Evolutionary conservation across 2,797 vertebrate genomes (phyloP).

Genomic region (Enteromius thamalakanensis): DNA sequence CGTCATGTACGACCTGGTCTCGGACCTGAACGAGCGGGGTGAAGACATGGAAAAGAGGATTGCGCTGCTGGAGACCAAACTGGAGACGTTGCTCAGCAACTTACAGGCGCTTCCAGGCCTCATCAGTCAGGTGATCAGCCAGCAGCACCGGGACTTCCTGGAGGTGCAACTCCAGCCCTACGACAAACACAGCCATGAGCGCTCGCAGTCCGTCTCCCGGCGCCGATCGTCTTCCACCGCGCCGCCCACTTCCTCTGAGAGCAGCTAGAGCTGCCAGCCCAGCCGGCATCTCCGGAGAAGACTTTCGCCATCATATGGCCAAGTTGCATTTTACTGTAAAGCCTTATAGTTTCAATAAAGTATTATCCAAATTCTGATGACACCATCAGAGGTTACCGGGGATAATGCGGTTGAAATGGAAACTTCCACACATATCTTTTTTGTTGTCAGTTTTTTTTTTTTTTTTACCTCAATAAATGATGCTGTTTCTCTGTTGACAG

Average conservation of each 20-base stretch:
- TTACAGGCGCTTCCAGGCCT: conserved; percentile 96
- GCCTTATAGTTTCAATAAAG: conserved; percentile 98
- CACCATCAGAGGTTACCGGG: conserved; percentile 80
- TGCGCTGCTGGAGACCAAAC: conserved; percentile 92
- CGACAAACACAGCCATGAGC: conserved; percentile 89
- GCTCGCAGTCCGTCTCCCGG: conserved; percentile 91
- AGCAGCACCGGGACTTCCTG: conserved; percentile 95
- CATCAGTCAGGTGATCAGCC: conserved; percentile 96
- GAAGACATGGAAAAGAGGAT: conserved; percentile 99
- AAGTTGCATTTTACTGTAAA: conserved; percentile 99
- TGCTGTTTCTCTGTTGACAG: conserved; percentile 78
- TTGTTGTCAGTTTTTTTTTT: conserved; percentile 43
- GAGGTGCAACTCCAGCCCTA: conserved; percentile 95
- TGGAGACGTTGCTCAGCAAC: conserved; percentile 95
- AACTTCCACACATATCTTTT: conserved; percentile 40
- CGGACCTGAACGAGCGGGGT: conserved; percentile 96
- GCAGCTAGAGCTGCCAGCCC: conserved; percentile 87
- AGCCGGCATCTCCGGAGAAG: conserved; percentile 86
- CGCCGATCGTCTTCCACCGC: conserved; percentile 95
- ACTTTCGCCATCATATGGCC: conserved; percentile 99
- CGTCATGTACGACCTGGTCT: conserved; percentile 99
- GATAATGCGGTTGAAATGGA: conserved; percentile 74
- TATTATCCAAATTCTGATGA: conserved; percentile 98
- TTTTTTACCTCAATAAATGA: conserved; percentile 82
- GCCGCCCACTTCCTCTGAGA: conserved; percentile 98